Base-by-base conservation (phyloP, 2,888 invertebrate genomes). In the Dione juno region DNA sequence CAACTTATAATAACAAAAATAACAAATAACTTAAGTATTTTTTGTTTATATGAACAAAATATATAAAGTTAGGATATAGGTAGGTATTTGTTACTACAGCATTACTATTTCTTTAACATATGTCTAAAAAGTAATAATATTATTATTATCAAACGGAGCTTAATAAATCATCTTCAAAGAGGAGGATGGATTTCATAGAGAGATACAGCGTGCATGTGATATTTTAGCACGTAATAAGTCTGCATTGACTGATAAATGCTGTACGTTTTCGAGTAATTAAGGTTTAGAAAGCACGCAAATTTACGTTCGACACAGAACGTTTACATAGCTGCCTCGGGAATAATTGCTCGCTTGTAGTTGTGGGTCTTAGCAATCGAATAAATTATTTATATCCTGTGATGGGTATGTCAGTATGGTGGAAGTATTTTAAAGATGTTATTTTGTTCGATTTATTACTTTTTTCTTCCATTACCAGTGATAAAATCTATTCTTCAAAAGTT, bases 291-390 rank as follows among this genome's bases (percentile, higher is more conserved):
- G 70, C 74, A 73, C 73, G 75, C 74, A 77, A 83, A 83, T 83
- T 84, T 83, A 81, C 81, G 77, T 81, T 80, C 77, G 76, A 77
- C 80, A 77, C 79, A 79, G 77, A 82, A 81, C 79, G 78, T 78
- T 84, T 79, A 80, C 80, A 75, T 75, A 76, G 76, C 78, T 76
- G 80, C 77, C 78, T 72, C 78, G 78, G 66, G 77, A 76, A 79
- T 82, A 83, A 81, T 84, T 82, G 79, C 78, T 74, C 43, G 77
- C 76, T 76, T 74, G 77, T 67, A 68, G 69, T 64, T 64, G 64
- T 52, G 52, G 64, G 66, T 57, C 63, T 66, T 69, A 66, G 54
- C 50, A 52, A 63, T 45, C 66, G 54, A 63, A 69, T 73, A 66
- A 71, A 73, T 71, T 73, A 69, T 57, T 64, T 54, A 40, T 40